phyloP scores from a whole-genome alignment of 2,888 invertebrate genomes.

The Cephus runcator region DNA sequence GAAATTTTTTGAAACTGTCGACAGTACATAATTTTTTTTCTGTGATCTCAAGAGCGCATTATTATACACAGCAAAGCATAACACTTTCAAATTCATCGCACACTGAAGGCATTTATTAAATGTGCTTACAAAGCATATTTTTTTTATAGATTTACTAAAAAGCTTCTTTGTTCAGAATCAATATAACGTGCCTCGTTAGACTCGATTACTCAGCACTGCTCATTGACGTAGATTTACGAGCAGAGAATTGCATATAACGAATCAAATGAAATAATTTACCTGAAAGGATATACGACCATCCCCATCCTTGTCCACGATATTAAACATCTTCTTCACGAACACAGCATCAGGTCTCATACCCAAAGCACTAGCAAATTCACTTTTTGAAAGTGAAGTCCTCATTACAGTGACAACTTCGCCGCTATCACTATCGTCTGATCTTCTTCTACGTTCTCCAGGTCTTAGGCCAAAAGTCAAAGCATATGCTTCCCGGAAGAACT shows the following conservation, averaged over 20 bases:
- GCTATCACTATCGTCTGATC: constrained; percentile 78
- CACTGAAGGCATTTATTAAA: neutral
- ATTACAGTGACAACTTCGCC: constrained; percentile 92
- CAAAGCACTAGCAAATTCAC: constrained; percentile 93
- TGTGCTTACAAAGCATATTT: neutral
- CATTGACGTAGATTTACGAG: neutral
- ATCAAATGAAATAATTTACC: constrained; percentile 62
- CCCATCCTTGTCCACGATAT: constrained; percentile 94
- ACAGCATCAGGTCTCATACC: constrained; percentile 96
- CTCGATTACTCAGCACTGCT: neutral
- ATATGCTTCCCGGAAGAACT: constrained; percentile 97
- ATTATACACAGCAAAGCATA: neutral
- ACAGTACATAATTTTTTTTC: neutral
- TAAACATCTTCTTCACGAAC: constrained; percentile 97
- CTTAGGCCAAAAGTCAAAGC: constrained; percentile 90
- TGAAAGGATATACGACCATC: constrained; percentile 95
- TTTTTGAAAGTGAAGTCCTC: constrained; percentile 90
- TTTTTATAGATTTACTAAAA: neutral
- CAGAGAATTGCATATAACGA: neutral
- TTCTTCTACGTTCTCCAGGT: constrained; percentile 82
- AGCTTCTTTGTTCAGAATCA: neutral
- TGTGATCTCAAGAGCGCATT: neutral
- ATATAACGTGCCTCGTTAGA: neutral
- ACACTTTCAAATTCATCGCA: neutral
- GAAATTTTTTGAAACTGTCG: neutral